Evolutionary conservation across 2,888 invertebrate species (phyloP).

Genomic region (Drosophila multiciliata): DNA sequence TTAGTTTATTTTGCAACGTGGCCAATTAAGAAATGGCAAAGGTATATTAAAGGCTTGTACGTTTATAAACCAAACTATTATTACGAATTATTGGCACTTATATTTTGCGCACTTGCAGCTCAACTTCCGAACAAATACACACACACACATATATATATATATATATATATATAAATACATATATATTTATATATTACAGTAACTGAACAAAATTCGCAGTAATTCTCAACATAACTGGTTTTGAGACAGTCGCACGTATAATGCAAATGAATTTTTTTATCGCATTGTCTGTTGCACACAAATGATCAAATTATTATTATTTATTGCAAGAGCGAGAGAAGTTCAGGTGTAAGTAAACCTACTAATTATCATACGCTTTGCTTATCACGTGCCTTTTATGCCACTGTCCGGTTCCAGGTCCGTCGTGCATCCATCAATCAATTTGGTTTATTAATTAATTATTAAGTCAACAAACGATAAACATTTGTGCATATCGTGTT

Average conservation of each 20-base stretch:
- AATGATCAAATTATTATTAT: slow-evolving; percentile 51
- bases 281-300: slow-evolving; percentile 22
- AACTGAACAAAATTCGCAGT: background rate
- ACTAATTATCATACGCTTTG: slow-evolving; percentile 8
- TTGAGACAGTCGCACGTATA: slow-evolving; percentile 19
- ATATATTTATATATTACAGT: background rate
- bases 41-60: background rate
- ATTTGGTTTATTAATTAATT: slow-evolving; percentile 65
- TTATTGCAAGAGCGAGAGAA: slow-evolving; percentile 28
- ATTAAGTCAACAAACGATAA: slow-evolving; percentile 43
- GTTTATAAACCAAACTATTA: background rate
- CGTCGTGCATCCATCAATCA: slow-evolving; percentile 63
- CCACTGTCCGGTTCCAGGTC: slow-evolving; percentile 16
- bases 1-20: slow-evolving; percentile 1
- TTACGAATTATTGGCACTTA: background rate
- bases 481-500: slow-evolving; percentile 30
- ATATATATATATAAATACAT: background rate
- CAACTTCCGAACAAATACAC: background rate
- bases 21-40: background rate
- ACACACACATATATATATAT: background rate
- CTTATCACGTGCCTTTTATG: slow-evolving; percentile 63
- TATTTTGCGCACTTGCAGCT: background rate
- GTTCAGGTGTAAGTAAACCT: slow-evolving; percentile 16
- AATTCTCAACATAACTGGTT: slow-evolving; percentile 37
- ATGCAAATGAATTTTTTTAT: slow-evolving; percentile 26